Percentiles rank a stretch among this genome's conserved stretches.
phyloP scores from a whole-genome alignment of 2,888 invertebrate genomes.

The Kuschelorhynchus macadamiae region DNA sequence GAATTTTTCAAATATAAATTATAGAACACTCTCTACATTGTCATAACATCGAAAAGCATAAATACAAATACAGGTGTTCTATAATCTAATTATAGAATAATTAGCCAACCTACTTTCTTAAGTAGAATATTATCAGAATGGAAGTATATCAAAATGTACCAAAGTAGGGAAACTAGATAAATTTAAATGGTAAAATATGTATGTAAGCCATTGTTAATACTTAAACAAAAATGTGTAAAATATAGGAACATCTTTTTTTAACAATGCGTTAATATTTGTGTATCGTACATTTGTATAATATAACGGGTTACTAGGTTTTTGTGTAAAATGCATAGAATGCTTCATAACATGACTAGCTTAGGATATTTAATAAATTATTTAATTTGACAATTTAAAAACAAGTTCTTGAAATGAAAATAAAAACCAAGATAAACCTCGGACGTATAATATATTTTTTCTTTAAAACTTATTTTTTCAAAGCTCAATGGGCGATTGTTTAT shows the following conservation, averaged over 20 bases:
- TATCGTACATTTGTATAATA: slow-evolving; percentile 2
- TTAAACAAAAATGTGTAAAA: slow-evolving; percentile 14
- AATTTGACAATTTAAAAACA: no score
- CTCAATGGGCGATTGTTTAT: no score
- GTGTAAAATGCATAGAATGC: slow-evolving; percentile 29
- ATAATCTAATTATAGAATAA: no score
- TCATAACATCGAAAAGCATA: no score
- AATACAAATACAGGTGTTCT: no score
- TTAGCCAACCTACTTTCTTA: no score
- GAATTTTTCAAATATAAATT: no score
- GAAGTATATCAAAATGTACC: slow-evolving; percentile 5
- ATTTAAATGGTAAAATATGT: slow-evolving; percentile 13
- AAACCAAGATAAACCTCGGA: no score
- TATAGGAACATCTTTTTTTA: slow-evolving; percentile 21
- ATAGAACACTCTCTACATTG: no score
- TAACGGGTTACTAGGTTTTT: slow-evolving; percentile 2
- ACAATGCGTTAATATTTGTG: slow-evolving; percentile 20
- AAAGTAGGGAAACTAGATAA: slow-evolving; percentile 15
- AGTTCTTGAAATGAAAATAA: no score
- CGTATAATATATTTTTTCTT: no score
- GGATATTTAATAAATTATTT: slow-evolving; percentile 9
- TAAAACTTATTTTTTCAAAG: no score
- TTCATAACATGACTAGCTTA: slow-evolving; percentile 18
- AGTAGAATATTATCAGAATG: not conserved
- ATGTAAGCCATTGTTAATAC: slow-evolving; percentile 23